Percentiles rank a stretch among this genome's conserved stretches.
phyloP scores from a whole-genome alignment of 1,140 invertebrate species.

The Hypothenemus hampei region DNA sequence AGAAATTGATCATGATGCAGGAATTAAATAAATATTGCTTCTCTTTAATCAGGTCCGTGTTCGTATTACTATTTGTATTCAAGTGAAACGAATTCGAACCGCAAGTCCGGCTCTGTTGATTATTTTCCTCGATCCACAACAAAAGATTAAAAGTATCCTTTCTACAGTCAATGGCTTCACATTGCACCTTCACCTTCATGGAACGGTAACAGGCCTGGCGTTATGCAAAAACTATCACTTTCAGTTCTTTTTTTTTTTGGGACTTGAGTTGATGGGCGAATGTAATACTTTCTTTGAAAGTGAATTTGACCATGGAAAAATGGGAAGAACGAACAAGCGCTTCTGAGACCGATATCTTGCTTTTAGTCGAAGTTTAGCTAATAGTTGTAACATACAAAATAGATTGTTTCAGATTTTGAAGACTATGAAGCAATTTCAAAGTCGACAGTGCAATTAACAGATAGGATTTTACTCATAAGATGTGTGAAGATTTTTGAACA shows the following conservation, averaged over 20 bases:
- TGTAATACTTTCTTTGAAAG: conserved; percentile 14
- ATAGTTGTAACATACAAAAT: neutral
- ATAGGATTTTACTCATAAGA: neutral
- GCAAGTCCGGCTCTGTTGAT: neutral
- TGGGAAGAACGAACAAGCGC: conserved; percentile 3
- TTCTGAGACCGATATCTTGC: neutral
- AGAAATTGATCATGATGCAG: conserved; percentile 10
- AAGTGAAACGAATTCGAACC: no score
- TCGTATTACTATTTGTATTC: neutral
- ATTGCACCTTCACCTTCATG: conserved; percentile 20
- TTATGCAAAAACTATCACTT: conserved; percentile 17
- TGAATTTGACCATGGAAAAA: conserved; percentile 8
- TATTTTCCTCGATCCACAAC: conserved; percentile 1
- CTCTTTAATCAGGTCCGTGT: neutral
- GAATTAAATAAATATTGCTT: neutral
- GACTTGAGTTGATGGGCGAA: neutral
- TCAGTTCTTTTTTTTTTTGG: conserved; percentile 1
- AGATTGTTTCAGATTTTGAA: no score
- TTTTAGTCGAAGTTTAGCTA: neutral
- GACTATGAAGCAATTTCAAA: neutral
- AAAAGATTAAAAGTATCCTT: conserved; percentile 3
- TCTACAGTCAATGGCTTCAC: conserved; percentile 13
- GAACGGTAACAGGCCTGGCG: conserved; percentile 2
- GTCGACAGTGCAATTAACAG: neutral
- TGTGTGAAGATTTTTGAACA: no score